These are phyloP conservation scores for Myotis findleyi DNA, from an alignment of 2,797 vertebrate genomes.

Conservation along the genomic window DNA sequence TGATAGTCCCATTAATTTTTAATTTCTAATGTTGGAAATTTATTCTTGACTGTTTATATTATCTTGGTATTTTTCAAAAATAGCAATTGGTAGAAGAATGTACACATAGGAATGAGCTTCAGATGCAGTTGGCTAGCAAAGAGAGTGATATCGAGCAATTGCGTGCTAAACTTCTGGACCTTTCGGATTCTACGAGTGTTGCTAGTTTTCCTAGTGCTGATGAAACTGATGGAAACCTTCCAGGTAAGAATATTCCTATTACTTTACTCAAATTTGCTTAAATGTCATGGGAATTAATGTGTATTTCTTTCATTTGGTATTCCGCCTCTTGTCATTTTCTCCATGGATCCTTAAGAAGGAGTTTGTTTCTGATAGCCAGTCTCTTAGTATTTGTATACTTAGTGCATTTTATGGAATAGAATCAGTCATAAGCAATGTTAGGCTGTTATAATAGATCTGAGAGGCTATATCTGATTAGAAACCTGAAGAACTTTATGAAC, in stretches of 20 bases:
- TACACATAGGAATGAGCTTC: conserved; percentile 95
- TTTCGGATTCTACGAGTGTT: conserved; percentile 97
- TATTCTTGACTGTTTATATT: conserved; percentile 52
- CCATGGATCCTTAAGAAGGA: conserved; percentile 21
- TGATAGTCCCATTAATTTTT: conserved; percentile 32
- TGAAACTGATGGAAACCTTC: conserved; percentile 95
- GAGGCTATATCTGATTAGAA: not conserved
- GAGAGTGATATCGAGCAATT: conserved; percentile 99
- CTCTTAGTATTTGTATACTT: conserved; percentile 23
- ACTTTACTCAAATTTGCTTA: not conserved
- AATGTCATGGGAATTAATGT: conserved; percentile 14
- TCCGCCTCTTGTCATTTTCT: conserved; percentile 55
- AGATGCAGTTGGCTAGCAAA: conserved; percentile 99
- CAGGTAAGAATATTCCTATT: conserved; percentile 89
- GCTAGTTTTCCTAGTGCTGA: conserved; percentile 94
- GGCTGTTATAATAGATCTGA: conserved; percentile 30
- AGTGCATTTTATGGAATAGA: conserved; percentile 48
- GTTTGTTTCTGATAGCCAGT: conserved; percentile 48
- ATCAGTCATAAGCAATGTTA: not conserved
- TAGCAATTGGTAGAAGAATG: conserved; percentile 97
- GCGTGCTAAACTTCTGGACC: conserved; percentile 94
- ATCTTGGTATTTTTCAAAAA: conserved; percentile 72
- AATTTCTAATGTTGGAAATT: conserved; percentile 69
- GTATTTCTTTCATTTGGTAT: conserved; percentile 35
- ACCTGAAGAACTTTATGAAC: conserved; percentile 36